Percentiles rank a stretch among this genome's conserved stretches.
These are phyloP conservation scores for Tenthredo amoena DNA, from an alignment of 2,888 invertebrate genomes.

Conservation along the genomic window DNA sequence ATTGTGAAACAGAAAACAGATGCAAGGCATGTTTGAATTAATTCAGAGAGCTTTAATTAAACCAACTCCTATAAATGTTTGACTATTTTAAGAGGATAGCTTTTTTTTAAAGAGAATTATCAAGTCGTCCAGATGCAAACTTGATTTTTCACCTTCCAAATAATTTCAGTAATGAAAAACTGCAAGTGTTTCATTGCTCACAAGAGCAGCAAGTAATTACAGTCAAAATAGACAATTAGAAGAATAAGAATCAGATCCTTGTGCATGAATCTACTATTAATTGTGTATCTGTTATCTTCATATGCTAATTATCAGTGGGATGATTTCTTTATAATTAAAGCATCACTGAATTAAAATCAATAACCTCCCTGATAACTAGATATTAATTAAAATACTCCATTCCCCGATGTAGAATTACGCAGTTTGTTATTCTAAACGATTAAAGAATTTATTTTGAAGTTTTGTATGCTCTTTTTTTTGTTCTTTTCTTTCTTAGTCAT, in stretches of 20 bases:
- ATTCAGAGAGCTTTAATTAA: conserved; percentile 58
- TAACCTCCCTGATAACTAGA: conserved; percentile 4
- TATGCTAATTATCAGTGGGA: background rate
- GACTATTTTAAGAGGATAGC: conserved; percentile 61
- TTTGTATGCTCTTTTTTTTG: conserved; percentile 55
- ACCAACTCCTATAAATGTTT: background rate
- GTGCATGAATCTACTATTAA: background rate
- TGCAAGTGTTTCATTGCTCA: background rate
- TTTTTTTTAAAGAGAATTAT: background rate
- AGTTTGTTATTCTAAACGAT: conserved; percentile 66
- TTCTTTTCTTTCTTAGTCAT: background rate
- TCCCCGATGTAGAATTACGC: conserved; percentile 69
- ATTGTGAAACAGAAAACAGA: conserved; percentile 74
- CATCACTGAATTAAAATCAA: conserved; percentile 33
- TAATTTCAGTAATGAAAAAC: background rate
- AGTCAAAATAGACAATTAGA: background rate
- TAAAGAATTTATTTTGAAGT: conserved; percentile 70
- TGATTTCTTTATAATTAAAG: conserved; percentile 29
- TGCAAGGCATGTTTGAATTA: conserved; percentile 77
- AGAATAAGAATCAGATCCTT: background rate
- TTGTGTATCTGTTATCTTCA: background rate
- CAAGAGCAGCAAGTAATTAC: background rate
- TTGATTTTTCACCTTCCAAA: background rate
- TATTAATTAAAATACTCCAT: conserved; percentile 59
- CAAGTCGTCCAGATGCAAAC: background rate